phyloP scores from a whole-genome alignment of 2,797 vertebrate genomes.

The Dryobates pubescens region DNA sequence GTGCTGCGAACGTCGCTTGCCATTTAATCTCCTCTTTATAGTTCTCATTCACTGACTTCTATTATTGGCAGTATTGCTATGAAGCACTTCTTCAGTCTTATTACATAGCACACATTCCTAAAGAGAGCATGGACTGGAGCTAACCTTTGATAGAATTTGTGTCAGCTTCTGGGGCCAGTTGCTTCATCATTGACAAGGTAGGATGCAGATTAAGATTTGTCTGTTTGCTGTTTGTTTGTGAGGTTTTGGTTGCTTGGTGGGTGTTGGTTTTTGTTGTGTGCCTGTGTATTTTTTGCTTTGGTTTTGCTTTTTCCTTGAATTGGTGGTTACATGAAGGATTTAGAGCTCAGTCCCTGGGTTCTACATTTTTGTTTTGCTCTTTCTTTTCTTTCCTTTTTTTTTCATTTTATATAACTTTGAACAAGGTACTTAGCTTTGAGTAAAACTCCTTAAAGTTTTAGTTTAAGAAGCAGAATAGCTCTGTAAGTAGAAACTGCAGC shows the following conservation, averaged over 20 bases:
- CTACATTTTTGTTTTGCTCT: not conserved
- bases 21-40: slow-evolving; percentile 35
- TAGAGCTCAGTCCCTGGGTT: not conserved
- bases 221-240: not conserved
- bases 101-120: not conserved
- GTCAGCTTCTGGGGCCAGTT: not conserved
- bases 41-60: slow-evolving; percentile 41
- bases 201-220: not conserved
- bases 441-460: not conserved
- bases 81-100: not conserved
- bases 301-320: not conserved
- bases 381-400: not conserved
- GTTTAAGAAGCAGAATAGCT: not conserved
- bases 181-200: not conserved
- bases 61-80: slow-evolving; percentile 7
- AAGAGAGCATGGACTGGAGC: not conserved
- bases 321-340: not conserved
- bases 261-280: not conserved
- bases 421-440: not conserved
- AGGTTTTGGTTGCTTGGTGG: not conserved
- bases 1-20: not conserved
- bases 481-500: not conserved
- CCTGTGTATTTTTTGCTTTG: not conserved
- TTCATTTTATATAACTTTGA: not conserved
- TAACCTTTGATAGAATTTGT: not conserved